Percentiles rank a stretch among this genome's conserved stretches.
These are phyloP conservation scores for Python bivittatus DNA, from an alignment of 2,113 vertebrate species.

Conservation along the genomic window DNA sequence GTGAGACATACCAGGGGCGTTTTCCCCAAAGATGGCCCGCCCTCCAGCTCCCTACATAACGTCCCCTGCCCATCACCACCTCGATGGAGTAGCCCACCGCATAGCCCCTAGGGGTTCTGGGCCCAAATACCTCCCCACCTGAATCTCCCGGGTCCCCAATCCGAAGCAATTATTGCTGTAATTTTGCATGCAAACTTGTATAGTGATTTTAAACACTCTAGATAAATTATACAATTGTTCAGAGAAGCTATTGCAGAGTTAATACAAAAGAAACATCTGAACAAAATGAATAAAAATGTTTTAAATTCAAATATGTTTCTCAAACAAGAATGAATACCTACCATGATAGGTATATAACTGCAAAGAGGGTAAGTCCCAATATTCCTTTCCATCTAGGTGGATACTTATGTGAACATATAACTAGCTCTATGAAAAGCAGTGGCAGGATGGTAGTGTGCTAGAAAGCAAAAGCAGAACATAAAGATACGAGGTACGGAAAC, in stretches of 20 bases:
- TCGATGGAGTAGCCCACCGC: too few species aligned
- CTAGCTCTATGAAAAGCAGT: conserved; percentile 62
- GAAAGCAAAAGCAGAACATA: conserved; percentile 27
- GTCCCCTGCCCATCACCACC: too few species aligned
- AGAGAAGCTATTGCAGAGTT: neutral
- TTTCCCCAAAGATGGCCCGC: too few species aligned
- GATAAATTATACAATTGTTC: neutral
- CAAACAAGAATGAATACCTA: conserved; percentile 34
- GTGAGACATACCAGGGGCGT: too few species aligned
- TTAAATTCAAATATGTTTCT: neutral
- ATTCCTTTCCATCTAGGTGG: conserved; percentile 48
- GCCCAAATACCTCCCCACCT: too few species aligned
- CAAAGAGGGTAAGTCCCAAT: conserved; percentile 44
- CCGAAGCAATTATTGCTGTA: neutral
- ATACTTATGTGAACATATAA: conserved; percentile 50
- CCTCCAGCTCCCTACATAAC: too few species aligned
- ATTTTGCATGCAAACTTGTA: neutral
- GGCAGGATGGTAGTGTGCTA: conserved; percentile 52
- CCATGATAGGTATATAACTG: conserved; percentile 56
- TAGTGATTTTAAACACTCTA: neutral
- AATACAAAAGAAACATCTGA: neutral
- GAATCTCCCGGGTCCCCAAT: too few species aligned
- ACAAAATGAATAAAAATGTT: neutral
- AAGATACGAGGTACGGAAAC: neutral
- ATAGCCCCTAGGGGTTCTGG: too few species aligned